Conservation (phyloP, 2,797 vertebrate species). For the Linurgus olivaceus region DNA sequence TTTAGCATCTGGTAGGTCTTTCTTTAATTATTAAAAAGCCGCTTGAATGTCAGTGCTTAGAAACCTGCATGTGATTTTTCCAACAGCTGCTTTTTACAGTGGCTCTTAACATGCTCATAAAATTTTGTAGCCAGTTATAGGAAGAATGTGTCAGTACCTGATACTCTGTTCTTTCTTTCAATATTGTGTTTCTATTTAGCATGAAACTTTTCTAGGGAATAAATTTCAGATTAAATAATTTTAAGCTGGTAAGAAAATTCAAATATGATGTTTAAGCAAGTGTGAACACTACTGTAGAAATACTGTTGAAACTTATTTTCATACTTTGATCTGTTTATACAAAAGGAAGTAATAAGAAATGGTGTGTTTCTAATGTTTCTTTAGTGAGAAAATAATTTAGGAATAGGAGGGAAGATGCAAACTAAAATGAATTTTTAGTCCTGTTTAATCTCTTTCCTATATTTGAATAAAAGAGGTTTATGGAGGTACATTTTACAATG, state of each 20-base stretch:
- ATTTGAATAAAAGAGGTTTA: neutral
- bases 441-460: neutral
- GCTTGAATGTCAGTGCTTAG: neutral
- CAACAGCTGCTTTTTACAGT: neutral
- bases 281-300: neutral
- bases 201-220: neutral
- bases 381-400: neutral
- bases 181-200: neutral
- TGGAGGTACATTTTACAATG: neutral
- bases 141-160: rapidly evolving
- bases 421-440: neutral
- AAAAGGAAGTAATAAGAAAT: neutral
- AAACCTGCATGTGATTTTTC: neutral
- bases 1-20: neutral
- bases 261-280: neutral
- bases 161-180: neutral
- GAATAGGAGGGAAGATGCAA: neutral
- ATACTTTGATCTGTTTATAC: neutral
- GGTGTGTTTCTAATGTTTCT: neutral
- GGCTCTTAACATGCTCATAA: neutral
- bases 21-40: neutral
- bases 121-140: neutral
- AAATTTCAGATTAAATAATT: neutral
- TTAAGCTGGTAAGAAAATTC: neutral
- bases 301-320: neutral